A percentile compares a stretch with the other conserved stretches of the same genome.
These are phyloP conservation scores for Thunnus maccoyii DNA, from an alignment of 2,113 vertebrate genomes.

Conservation along the genomic window DNA sequence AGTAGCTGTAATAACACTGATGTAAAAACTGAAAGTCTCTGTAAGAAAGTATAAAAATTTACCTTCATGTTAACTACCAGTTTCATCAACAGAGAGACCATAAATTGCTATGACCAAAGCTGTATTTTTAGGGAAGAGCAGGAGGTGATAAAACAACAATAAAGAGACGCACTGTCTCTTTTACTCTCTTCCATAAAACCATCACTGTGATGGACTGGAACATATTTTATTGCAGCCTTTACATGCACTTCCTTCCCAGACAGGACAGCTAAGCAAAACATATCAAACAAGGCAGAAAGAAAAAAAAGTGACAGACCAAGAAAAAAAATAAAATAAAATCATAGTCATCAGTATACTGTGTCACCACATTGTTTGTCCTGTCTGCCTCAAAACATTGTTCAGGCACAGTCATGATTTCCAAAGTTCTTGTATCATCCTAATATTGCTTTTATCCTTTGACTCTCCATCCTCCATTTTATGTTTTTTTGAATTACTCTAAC, in stretches of 20 bases:
- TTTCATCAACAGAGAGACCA: slow-evolving; percentile 54
- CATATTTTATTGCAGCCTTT: slow-evolving; percentile 71
- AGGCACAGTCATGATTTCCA: slow-evolving; percentile 66
- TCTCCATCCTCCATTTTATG: slow-evolving; percentile 40
- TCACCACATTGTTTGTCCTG: slow-evolving; percentile 58
- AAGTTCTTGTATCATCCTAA: slow-evolving; percentile 60
- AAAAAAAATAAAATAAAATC: slow-evolving; percentile 51
- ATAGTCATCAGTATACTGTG: slow-evolving; percentile 43
- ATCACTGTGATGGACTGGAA: slow-evolving; percentile 80
- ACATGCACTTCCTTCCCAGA: slow-evolving; percentile 59
- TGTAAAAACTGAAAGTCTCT: slow-evolving; percentile 68
- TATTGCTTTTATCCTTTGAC: slow-evolving; percentile 78
- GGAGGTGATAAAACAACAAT: slow-evolving; percentile 66
- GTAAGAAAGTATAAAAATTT: slow-evolving; percentile 81
- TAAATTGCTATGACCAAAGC: slow-evolving; percentile 50
- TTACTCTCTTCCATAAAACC: slow-evolving; percentile 70
- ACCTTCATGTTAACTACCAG: slow-evolving; percentile 61
- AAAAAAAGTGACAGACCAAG: slow-evolving; percentile 46
- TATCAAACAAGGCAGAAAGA: slow-evolving; percentile 55
- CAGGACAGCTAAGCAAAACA: slow-evolving; percentile 62
- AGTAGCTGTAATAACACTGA: slow-evolving; percentile 66
- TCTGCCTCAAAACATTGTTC: slow-evolving; percentile 47
- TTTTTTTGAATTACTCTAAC: slow-evolving; percentile 40
- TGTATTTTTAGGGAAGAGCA: slow-evolving; percentile 71
- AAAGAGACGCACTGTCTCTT: slow-evolving; percentile 57